phyloP scores from a whole-genome alignment of 2,888 invertebrate genomes.

The Xanthorhoe designata region DNA sequence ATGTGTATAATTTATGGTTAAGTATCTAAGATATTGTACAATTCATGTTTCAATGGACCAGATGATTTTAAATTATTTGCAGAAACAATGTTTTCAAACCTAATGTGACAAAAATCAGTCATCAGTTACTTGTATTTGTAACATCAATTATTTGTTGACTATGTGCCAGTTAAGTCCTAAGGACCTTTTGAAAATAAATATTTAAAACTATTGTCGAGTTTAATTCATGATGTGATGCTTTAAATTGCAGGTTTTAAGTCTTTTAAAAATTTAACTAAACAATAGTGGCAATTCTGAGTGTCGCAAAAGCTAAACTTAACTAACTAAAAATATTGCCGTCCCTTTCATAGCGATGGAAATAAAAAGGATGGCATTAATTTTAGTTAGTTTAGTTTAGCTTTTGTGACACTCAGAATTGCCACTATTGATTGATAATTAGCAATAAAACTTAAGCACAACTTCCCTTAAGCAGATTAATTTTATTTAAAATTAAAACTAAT shows the following conservation, averaged over 20 bases:
- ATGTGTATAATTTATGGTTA: not conserved
- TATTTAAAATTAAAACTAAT: conserved; percentile 64
- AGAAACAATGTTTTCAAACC: conserved; percentile 1
- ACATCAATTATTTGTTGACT: conserved; percentile 36
- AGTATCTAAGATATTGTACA: not conserved
- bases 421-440: conserved; percentile 6
- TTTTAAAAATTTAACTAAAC: conserved; percentile 28
- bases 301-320: too few species aligned
- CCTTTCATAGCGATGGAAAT: too few species aligned
- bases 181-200: conserved; percentile 51
- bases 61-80: conserved; percentile 3
- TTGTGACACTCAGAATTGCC: too few species aligned
- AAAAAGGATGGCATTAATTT: too few species aligned
- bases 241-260: conserved; percentile 28
- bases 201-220: conserved; percentile 28
- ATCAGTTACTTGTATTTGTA: conserved; percentile 11
- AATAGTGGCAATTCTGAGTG: too few species aligned
- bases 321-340: too few species aligned
- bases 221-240: conserved; percentile 14
- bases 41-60: not conserved
- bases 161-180: conserved; percentile 68
- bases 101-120: not conserved
- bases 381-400: too few species aligned
- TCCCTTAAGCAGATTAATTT: conserved; percentile 73
- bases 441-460: conserved; percentile 47